phyloP scores from a whole-genome alignment of 2,113 vertebrate species.

The Misgurnus mizolepis region DNA sequence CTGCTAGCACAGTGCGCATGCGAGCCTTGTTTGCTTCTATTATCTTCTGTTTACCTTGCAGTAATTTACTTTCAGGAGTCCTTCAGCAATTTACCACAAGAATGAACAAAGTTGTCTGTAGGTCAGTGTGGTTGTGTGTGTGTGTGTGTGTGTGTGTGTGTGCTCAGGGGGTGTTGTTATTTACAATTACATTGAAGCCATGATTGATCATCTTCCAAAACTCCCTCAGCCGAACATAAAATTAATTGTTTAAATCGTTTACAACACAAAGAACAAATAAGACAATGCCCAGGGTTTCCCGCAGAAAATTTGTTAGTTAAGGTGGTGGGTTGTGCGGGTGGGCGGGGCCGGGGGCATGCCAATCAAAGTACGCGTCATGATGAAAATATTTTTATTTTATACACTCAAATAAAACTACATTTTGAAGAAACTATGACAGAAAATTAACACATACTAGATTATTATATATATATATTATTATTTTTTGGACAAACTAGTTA shows the following conservation, averaged over 20 bases:
- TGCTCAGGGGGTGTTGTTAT: constrained; percentile 67
- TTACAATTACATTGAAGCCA: constrained; percentile 66
- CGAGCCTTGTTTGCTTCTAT: constrained; percentile 37
- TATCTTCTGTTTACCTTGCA: constrained; percentile 50
- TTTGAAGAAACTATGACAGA: no score
- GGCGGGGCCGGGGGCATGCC: no score
- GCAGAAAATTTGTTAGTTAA: no score
- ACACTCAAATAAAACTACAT: no score
- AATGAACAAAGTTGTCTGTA: neutral
- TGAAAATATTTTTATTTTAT: no score
- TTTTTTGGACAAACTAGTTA: no score
- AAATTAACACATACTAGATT: no score
- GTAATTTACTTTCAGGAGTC: constrained; percentile 53
- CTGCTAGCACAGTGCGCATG: neutral
- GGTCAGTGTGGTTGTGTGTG: constrained; percentile 41
- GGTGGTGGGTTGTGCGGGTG: no score
- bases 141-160: constrained; percentile 59
- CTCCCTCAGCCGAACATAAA: constrained; percentile 63
- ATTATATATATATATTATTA: no score
- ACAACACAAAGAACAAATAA: constrained; percentile 58
- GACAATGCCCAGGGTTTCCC: neutral
- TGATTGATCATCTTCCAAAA: constrained; percentile 74
- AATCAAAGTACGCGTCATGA: no score
- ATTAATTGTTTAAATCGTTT: constrained; percentile 52
- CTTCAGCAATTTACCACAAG: constrained; percentile 44